Conservation (phyloP, 2,888 invertebrate genomes). For the Epirrita christyi region DNA sequence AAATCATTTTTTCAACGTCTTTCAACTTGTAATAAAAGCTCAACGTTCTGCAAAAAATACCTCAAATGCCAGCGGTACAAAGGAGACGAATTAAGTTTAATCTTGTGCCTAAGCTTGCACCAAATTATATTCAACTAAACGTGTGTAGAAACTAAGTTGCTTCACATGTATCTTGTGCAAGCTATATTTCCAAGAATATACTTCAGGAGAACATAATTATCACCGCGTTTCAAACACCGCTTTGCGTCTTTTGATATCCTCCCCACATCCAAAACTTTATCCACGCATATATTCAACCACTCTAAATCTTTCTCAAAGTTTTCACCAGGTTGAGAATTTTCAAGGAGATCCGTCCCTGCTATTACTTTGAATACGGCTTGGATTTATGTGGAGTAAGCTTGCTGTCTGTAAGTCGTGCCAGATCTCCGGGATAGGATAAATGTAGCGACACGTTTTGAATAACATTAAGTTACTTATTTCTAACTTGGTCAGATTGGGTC, state of each 20-base stretch:
- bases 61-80: too few relatives aligned
- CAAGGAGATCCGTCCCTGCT: conserved; percentile 39
- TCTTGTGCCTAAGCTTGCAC: too few relatives aligned
- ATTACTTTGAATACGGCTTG: conserved; percentile 38
- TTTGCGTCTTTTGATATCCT: conserved; percentile 32
- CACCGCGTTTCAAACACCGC: conserved; percentile 14
- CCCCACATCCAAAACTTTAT: conserved; percentile 37
- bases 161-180: not conserved
- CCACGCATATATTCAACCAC: conserved; percentile 37
- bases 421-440: conserved; percentile 79
- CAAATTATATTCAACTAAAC: too few relatives aligned
- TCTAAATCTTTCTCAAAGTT: conserved; percentile 44
- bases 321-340: conserved; percentile 41
- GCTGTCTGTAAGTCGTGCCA: conserved; percentile 74
- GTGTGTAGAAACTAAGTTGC: too few relatives aligned
- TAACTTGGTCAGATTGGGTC: conserved; percentile 57
- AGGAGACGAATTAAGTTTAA: too few relatives aligned
- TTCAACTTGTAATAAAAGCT: too few relatives aligned
- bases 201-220: conserved; percentile 18
- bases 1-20: too few relatives aligned
- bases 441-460: conserved; percentile 80
- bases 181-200: conserved; percentile 13
- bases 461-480: conserved; percentile 68
- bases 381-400: conserved; percentile 69
- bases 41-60: too few relatives aligned